Base-by-base conservation (phyloP, 2,797 vertebrate genomes). In the Buceros bicornis region DNA sequence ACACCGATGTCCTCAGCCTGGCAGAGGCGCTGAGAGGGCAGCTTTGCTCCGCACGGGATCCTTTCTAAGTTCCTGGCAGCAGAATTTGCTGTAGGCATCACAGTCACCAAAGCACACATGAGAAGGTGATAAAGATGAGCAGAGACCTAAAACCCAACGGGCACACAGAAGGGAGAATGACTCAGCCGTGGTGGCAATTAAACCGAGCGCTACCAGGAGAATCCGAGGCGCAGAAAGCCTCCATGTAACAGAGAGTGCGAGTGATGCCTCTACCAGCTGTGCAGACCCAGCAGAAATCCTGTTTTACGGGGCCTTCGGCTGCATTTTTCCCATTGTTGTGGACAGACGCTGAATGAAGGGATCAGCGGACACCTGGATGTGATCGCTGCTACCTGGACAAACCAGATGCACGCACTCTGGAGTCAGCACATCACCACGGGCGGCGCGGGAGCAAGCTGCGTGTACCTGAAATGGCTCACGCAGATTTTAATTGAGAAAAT, bases 321-420 rank as follows among this genome's bases (percentile, higher is more conserved):
- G 69, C 89, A 71, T 85, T 91, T 93, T 87, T 60, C 74, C 89
- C 72, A 29, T 85, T 80, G 28, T 18, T 89, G 74, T 51, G 67
- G 87, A 73, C 83, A 91, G 82, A 64, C 16, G 1, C 0, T 6
- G 72, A 83, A 80, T 62, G 58, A 8, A 9, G 62, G 83, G 81
- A 76, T 74, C 58, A 93, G 33, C 35, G 28, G 16, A 56, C 89
- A 89, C 90, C 90, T 90, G 92, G 86, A 40, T 90, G 72, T 79
- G n/a, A 84, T 53, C 51, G 88, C 64, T 11, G 12, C 81, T 79
- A 28, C 61, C 93, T 43, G 17, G 33, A 16, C 74, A 16, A 48
- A 45, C 65, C 78, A 93, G 76, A 77, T 53, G 89, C 3, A 67
- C 1, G 17, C 56, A 13, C 0, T 13, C 73, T n/a, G 82, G 19